These are phyloP conservation scores for Aelia acuminata DNA, from an alignment of 2,888 invertebrate genomes.

Conservation along the genomic window DNA sequence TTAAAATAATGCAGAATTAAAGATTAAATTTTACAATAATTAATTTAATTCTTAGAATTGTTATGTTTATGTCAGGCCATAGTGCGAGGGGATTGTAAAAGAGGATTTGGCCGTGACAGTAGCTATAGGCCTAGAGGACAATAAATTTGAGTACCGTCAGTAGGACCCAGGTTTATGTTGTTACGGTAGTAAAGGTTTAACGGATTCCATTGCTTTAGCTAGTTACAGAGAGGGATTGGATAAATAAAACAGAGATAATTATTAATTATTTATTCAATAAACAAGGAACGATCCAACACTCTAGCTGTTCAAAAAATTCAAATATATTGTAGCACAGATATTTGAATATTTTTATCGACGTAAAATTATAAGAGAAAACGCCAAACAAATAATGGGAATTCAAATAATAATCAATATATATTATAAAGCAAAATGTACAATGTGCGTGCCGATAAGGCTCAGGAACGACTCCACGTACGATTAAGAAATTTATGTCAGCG, in stretches of 20 bases:
- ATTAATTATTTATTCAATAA: too few species aligned
- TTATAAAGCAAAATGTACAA: too few species aligned
- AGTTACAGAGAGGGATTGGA: not conserved
- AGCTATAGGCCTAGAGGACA: not conserved
- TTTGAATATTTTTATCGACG: too few species aligned
- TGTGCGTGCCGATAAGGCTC: too few species aligned
- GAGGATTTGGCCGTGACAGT: not conserved
- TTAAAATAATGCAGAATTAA: not conserved
- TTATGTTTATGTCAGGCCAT: not conserved
- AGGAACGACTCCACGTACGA: too few species aligned
- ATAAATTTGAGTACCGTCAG: not conserved
- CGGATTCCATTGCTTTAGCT: not conserved
- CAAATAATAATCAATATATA: too few species aligned
- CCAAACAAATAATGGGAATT: too few species aligned
- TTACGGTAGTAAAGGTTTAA: not conserved
- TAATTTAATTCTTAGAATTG: not conserved
- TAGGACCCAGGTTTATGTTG: not conserved
- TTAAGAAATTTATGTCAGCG: too few species aligned
- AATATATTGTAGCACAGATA: too few species aligned
- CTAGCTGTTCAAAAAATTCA: too few species aligned
- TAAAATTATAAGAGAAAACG: too few species aligned
- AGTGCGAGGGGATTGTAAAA: not conserved
- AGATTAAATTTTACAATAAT: not conserved
- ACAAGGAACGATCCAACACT: too few species aligned
- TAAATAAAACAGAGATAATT: not conserved